phyloP scores from a whole-genome alignment of 2,113 vertebrate genomes.

The Hippocampus guttulatus region DNA sequence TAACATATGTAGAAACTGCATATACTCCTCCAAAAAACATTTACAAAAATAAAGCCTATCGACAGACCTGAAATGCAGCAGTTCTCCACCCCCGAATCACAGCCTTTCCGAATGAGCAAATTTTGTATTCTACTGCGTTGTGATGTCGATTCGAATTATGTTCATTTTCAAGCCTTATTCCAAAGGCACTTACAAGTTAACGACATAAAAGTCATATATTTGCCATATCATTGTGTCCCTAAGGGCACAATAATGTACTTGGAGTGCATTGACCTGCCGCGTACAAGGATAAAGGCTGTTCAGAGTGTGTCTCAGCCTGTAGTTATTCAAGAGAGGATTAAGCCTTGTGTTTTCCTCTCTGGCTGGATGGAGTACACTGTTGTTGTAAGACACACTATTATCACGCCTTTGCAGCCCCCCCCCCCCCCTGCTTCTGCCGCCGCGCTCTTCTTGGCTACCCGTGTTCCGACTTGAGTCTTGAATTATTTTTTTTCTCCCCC shows the following conservation, averaged over 20 bases:
- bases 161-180: background rate
- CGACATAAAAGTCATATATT: background rate
- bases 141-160: no score
- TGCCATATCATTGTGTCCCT: background rate
- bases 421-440: constrained; percentile 13
- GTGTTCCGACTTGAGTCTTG: constrained; percentile 29
- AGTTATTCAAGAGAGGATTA: constrained; percentile 67
- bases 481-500: constrained; percentile 2
- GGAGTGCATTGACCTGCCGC: constrained; percentile 19
- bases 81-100: no score
- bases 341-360: constrained; percentile 34
- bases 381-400: constrained; percentile 44
- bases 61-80: no score
- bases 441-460: constrained; percentile 34
- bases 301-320: constrained; percentile 42
- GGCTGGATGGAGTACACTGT: constrained; percentile 38
- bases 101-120: no score
- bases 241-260: background rate
- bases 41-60: no score
- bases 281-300: constrained; percentile 13
- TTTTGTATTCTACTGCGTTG: no score
- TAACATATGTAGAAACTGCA: no score
- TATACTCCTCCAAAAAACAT: no score
- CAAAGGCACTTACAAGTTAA: background rate
- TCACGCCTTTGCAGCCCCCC: constrained; percentile 30